Evolutionary conservation across 2,113 vertebrate genomes (phyloP), one percentile per base, ranked within the genome.

Genomic region (Melanocharis versteri): DNA sequence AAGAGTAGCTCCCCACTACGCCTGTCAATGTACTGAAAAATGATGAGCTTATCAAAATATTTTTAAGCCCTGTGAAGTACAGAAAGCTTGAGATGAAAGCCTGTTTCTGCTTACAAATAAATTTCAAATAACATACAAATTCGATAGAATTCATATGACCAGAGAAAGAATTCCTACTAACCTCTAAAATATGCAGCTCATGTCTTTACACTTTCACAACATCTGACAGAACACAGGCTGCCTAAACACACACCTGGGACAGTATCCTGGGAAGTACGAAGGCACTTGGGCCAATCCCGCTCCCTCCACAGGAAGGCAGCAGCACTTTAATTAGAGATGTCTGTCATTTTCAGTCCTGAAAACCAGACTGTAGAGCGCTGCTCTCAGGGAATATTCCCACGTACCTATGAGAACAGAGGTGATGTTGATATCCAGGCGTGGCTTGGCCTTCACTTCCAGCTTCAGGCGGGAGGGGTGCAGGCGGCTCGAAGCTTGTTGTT

Each of bases 381-480:
- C 48, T 64, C n/a, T 19, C 51, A 14, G 54, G 75, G 68, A 50
- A 33, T 4, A 57, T 9, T 19, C 31, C 53, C 24, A 87, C 98
- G 45, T 95, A 99, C 99, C 99, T 22, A 99, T 94, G 70, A 99
- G 97, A 24, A 99, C 98, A 51, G 99, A 99, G 7, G 99, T 99
- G 83, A 99, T 97, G 97, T 99, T 99, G 45, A 99, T 73, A 71
- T 99, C 99, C 96, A 99, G 95, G 42, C 99, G 98, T 60, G 98
- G 98, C 23, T 98, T 98, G 80, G 99, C 99, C 90, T 98, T 98
- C 57, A 99, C 89, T 30, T 97, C 98, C 95, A 99, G 97, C 97
- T 98, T 99, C 47, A 99, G 97, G 10, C 99, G 98, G 21, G 99
- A 96, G 28, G 99, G 99, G 91, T 99, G 99, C n/a, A 99, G 98